A percentile compares a stretch with the other conserved stretches of the same genome.
Conservation (phyloP, 2,113 vertebrate species). For the Leptobrachium leishanense region DNA sequence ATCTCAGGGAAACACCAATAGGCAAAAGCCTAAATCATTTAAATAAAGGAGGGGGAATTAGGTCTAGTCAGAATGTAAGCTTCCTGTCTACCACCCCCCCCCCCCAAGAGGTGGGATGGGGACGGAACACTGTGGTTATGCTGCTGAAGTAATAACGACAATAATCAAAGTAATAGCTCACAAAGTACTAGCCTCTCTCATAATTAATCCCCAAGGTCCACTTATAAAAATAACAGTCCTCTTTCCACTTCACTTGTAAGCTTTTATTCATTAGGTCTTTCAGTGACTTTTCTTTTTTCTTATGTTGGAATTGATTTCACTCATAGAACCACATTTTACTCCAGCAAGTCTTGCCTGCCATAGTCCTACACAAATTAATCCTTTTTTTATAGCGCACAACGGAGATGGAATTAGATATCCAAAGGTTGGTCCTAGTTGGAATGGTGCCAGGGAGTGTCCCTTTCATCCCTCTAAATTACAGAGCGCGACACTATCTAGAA, state of each 20-base stretch:
- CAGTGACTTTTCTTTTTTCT: too few relatives aligned
- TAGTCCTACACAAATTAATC: neutral
- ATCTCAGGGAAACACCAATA: too few relatives aligned
- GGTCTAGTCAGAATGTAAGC: too few relatives aligned
- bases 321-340: neutral
- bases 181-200: too few relatives aligned
- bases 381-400: neutral
- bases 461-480: conserved; percentile 17
- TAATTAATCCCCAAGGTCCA: too few relatives aligned
- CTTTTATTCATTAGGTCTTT: neutral
- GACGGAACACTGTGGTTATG: too few relatives aligned
- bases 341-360: neutral
- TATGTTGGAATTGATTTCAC: neutral
- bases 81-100: too few relatives aligned
- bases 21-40: too few relatives aligned
- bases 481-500: conserved; percentile 6
- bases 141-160: too few relatives aligned
- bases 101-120: too few relatives aligned
- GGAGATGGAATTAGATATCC: neutral
- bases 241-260: neutral
- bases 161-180: too few relatives aligned
- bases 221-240: neutral
- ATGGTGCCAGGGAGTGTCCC: neutral
- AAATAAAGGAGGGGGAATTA: too few relatives aligned
- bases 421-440: neutral